Percentiles rank a stretch among this genome's conserved stretches.
Conservation (phyloP, 2,113 vertebrate genomes). For the Halichoerus grypus region DNA sequence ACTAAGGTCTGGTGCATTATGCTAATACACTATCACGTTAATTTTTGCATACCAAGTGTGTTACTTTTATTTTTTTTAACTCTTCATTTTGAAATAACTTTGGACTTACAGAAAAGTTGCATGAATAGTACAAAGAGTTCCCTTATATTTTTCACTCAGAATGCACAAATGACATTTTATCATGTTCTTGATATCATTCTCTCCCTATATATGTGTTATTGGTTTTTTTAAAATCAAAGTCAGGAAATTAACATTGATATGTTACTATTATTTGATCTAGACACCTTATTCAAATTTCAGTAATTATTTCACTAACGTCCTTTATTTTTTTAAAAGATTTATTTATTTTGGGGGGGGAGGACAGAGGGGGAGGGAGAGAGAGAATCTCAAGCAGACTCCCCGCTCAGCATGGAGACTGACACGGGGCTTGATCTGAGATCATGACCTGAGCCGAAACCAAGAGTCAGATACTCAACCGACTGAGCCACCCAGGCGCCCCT, state of each 20-base stretch:
- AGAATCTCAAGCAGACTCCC: background rate
- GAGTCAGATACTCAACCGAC: background rate
- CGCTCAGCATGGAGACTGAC: background rate
- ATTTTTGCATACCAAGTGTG: background rate
- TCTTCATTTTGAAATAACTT: conserved; percentile 44
- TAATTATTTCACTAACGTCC: background rate
- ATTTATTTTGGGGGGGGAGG: background rate
- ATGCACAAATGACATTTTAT: conserved; percentile 36
- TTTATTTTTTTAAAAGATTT: background rate
- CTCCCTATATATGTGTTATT: background rate
- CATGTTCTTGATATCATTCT: conserved; percentile 7
- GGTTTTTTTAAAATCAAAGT: background rate
- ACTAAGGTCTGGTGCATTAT: background rate
- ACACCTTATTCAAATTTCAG: conserved; percentile 43
- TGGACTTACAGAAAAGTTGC: conserved; percentile 40
- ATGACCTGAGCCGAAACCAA: background rate
- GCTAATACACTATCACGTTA: background rate
- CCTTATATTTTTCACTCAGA: background rate
- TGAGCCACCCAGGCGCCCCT: background rate
- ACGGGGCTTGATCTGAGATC: background rate
- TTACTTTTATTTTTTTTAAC: conserved; percentile 32
- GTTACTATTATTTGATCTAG: background rate
- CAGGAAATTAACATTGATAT: conserved; percentile 16
- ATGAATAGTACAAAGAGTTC: conserved; percentile 23
- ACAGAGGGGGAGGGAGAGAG: background rate